A percentile compares a stretch with the other conserved stretches of the same genome.
phyloP scores from a whole-genome alignment of 2,113 vertebrate species.

The Heterocephalus glaber region DNA sequence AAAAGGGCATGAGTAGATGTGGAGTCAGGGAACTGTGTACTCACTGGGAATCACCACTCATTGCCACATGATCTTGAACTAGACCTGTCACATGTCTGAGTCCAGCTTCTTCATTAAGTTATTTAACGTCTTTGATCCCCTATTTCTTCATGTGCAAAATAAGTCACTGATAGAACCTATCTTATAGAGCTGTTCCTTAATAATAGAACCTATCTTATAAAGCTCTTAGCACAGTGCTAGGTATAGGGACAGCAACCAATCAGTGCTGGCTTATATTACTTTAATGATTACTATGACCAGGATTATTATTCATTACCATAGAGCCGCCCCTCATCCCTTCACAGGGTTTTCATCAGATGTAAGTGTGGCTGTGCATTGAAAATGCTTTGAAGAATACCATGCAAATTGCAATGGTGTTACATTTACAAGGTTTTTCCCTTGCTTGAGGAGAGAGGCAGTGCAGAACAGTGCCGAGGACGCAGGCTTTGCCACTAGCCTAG shows the following conservation, averaged over 20 bases:
- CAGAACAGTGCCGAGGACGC: neutral
- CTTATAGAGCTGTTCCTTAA: neutral
- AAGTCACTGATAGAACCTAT: neutral
- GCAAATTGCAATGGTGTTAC: neutral
- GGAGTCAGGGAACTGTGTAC: neutral
- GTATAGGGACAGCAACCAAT: neutral
- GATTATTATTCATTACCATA: neutral
- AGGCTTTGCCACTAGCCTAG: neutral
- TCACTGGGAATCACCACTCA: neutral
- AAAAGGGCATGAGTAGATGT: neutral
- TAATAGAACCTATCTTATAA: neutral
- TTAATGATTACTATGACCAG: neutral
- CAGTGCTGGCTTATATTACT: neutral
- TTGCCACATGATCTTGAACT: neutral
- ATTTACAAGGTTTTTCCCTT: neutral
- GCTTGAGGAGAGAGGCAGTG: neutral
- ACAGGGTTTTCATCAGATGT: neutral
- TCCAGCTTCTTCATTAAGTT: neutral
- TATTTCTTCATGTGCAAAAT: neutral
- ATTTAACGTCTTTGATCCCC: neutral
- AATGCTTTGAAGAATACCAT: neutral
- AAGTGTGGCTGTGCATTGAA: neutral
- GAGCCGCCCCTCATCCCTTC: neutral
- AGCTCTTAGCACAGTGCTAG: neutral
- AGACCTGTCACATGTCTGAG: neutral